Conservation (phyloP, 2,888 invertebrate species). For the Eilema sororculum region DNA sequence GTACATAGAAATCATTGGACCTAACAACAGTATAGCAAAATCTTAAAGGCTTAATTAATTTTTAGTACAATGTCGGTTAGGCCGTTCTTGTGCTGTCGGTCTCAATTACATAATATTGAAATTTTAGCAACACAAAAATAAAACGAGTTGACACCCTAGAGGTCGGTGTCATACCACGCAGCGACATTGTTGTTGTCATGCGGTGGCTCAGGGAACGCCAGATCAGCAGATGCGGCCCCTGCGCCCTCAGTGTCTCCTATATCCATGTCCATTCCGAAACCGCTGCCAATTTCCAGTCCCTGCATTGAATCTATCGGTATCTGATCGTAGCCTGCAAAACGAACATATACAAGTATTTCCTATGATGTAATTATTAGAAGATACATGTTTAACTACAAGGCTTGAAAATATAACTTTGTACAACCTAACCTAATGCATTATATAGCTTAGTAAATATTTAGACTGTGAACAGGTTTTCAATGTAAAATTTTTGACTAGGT, state of each 20-base stretch:
- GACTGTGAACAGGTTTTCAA: no score
- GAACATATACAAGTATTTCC: background rate
- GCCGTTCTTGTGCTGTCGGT: background rate
- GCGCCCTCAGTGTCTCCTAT: conserved; percentile 94
- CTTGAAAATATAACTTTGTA: background rate
- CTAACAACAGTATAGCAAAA: no score
- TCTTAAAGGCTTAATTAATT: background rate
- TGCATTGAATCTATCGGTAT: conserved; percentile 99
- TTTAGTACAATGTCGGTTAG: background rate
- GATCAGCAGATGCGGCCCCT: conserved; percentile 93
- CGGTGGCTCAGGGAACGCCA: conserved; percentile 93
- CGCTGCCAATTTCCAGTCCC: conserved; percentile 96
- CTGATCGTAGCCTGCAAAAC: conserved; percentile 95
- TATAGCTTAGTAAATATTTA: background rate
- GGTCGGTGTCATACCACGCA: conserved; percentile 99
- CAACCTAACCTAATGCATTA: background rate
- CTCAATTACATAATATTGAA: background rate
- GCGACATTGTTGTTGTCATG: conserved; percentile 97
- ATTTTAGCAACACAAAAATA: conserved; percentile 22
- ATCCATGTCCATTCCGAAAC: conserved; percentile 96
- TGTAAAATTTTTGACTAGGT: no score
- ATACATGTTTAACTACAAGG: background rate
- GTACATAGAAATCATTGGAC: no score
- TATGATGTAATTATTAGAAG: background rate
- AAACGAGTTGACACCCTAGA: conserved; percentile 83